These are phyloP conservation scores for Chondrilla cf. caribensis DNA, from an alignment of 37 sponge, comb jelly and placozoan species.

Conservation along the genomic window DNA sequence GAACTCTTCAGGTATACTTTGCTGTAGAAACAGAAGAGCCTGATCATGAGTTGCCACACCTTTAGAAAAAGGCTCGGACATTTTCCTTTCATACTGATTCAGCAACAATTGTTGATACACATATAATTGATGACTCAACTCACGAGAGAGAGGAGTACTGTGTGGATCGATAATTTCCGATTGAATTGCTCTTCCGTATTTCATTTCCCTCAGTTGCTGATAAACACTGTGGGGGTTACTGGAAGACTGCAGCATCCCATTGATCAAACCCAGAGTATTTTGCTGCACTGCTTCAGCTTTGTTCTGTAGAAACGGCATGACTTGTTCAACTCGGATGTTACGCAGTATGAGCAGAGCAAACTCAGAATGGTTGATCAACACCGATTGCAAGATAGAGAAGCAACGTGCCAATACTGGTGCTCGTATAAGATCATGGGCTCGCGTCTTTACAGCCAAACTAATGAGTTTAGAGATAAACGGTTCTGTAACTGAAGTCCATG, in stretches of 20 bases:
- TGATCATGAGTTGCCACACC: slow-evolving; percentile 52
- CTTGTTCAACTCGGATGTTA: slow-evolving; percentile 36
- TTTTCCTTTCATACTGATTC: slow-evolving; percentile 56
- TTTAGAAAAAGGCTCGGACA: slow-evolving; percentile 44
- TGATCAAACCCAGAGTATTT: slow-evolving; percentile 68
- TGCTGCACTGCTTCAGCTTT: slow-evolving; percentile 42
- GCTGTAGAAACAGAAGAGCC: slow-evolving; percentile 50
- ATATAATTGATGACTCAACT: slow-evolving; percentile 80
- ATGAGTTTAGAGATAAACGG: slow-evolving; percentile 79
- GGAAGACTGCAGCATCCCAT: slow-evolving; percentile 68
- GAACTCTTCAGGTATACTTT: slow-evolving; percentile 77
- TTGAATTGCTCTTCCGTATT: slow-evolving; percentile 26
- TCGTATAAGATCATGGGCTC: slow-evolving; percentile 23
- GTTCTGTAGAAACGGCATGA: slow-evolving; percentile 39
- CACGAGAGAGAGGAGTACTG: slow-evolving; percentile 40
- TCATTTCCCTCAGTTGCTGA: slow-evolving; percentile 28
- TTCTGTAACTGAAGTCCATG: slow-evolving; percentile 71
- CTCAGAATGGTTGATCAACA: slow-evolving; percentile 55
- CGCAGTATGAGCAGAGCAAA: slow-evolving; percentile 37
- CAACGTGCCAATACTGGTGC: slow-evolving; percentile 47
- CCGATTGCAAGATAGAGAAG: slow-evolving; percentile 69
- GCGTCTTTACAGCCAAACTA: slow-evolving; percentile 21
- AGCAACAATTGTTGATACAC: slow-evolving; percentile 67
- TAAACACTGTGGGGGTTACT: slow-evolving; percentile 18
- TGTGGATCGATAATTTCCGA: slow-evolving; percentile 30